Evolutionary conservation across 1,140 invertebrate species (phyloP), one percentile per base, ranked within the genome.

Genomic region (Drosophila navojoa): DNA sequence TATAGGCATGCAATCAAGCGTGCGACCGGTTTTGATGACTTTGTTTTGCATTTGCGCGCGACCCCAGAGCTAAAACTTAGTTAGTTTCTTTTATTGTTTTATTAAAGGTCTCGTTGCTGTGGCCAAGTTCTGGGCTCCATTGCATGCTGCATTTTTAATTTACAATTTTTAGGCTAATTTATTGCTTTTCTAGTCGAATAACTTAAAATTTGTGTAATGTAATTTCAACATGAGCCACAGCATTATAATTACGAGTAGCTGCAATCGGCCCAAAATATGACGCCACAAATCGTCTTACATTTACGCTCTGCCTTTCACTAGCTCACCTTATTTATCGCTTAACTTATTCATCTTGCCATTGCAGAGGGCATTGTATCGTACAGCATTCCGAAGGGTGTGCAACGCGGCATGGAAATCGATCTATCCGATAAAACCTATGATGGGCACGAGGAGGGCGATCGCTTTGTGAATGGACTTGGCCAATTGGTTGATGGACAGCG

Each of bases 401-500:
- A 93, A n/a, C 95, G 97, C 70, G 97, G 97, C 74, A 95, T 93
- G 54, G 95, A 96, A 77, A 95, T 97, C 78, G 96, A 98, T 91
- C 95, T 99, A 45, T 96, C 96, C 69, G 98, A 99, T 92, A 95
- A 96, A 76, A 97, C 96, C 40, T 99, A 99, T 93, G 98, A 99
- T 92, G 98, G 98, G 2, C 94, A 95, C 61, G 96, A 96, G 93
- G 94, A 96, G 71, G 94, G 94, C 3, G 94, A 94, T 45, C 93
- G 94, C 76, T 94, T 98, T 60, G 93, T 93, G 13, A 95, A 96
- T 16, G 98, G 98, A 2, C 92, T 99, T 6, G 98, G 98, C 22
- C 97, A 98, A 92, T 94, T 99, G 49, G 96, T 96, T n/a, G 98
- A 99, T 92, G 97, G 98, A 9, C 94, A 95, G 74, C 94, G 93